These are phyloP conservation scores for Gopherus flavomarginatus DNA, from an alignment of 2,113 vertebrate genomes.

Conservation along the genomic window DNA sequence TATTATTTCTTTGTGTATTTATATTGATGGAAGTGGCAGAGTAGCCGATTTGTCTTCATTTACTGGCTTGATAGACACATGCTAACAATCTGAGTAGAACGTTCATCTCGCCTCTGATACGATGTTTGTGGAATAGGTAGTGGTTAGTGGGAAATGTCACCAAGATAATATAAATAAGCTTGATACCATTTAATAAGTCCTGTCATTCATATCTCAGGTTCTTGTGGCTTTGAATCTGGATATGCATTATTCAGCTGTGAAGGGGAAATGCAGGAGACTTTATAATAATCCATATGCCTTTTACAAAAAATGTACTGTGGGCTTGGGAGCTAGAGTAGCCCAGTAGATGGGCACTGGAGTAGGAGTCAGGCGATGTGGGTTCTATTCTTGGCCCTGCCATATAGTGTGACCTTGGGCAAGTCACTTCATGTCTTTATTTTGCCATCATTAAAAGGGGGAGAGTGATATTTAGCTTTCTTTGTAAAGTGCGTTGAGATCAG, in stretches of 20 bases:
- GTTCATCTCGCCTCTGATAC: slow-evolving; percentile 7
- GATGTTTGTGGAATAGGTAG: neutral
- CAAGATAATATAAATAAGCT: neutral
- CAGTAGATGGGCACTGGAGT: neutral
- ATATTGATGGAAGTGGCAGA: slow-evolving; percentile 47
- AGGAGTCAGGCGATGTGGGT: neutral
- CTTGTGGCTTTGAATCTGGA: slow-evolving; percentile 6
- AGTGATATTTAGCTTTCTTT: neutral
- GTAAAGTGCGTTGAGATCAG: neutral
- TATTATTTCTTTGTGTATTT: slow-evolving; percentile 70
- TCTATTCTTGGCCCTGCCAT: neutral
- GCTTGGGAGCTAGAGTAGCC: neutral
- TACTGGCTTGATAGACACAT: slow-evolving; percentile 45
- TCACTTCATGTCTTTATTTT: neutral
- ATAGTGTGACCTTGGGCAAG: neutral
- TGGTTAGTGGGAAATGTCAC: slow-evolving; percentile 60
- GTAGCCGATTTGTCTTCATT: slow-evolving; percentile 55
- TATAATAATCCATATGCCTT: neutral
- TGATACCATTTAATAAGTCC: slow-evolving; percentile 13
- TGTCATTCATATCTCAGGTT: slow-evolving; percentile 3
- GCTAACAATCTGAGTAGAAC: slow-evolving; percentile 30
- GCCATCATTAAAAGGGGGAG: neutral
- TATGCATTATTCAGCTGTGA: neutral
- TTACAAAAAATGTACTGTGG: neutral
- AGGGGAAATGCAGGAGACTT: neutral